phyloP scores from a whole-genome alignment of 1,140 invertebrate species.

The Platyscapa corneri region DNA sequence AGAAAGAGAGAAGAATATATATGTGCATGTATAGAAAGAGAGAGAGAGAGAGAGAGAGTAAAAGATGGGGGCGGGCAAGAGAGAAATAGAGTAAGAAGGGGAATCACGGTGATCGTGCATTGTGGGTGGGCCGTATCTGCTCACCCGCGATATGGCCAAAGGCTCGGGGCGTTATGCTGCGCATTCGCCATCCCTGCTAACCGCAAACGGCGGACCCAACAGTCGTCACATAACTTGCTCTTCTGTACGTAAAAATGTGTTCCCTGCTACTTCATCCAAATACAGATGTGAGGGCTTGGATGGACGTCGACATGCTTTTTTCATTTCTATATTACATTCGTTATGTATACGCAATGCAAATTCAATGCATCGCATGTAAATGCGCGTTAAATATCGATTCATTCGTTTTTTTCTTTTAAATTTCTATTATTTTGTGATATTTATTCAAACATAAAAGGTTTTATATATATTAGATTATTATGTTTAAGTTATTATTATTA shows the following conservation, averaged over 20 bases:
- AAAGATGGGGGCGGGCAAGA: neutral
- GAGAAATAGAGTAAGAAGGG: neutral
- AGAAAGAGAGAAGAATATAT: neutral
- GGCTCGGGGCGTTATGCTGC: constrained; percentile 48
- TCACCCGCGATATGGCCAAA: constrained; percentile 46
- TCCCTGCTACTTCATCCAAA: no score
- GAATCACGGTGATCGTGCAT: constrained; percentile 69
- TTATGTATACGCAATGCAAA: no score
- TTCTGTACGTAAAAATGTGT: neutral
- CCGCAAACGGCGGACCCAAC: neutral
- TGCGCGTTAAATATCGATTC: no score
- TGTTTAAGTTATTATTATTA: no score
- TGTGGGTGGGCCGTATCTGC: constrained; percentile 69
- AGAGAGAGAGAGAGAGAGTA: neutral
- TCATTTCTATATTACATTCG: no score
- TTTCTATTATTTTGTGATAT: no score
- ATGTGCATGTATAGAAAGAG: neutral
- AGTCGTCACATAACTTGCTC: constrained; percentile 42
- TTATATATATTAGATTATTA: no score
- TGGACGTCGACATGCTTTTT: no score
- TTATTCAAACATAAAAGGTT: no score
- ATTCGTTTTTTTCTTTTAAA: no score
- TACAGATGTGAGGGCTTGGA: no score
- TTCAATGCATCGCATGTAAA: no score
- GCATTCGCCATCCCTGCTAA: neutral